Conservation (phyloP, 2,888 invertebrate species). For the Drosophila neutralis region DNA sequence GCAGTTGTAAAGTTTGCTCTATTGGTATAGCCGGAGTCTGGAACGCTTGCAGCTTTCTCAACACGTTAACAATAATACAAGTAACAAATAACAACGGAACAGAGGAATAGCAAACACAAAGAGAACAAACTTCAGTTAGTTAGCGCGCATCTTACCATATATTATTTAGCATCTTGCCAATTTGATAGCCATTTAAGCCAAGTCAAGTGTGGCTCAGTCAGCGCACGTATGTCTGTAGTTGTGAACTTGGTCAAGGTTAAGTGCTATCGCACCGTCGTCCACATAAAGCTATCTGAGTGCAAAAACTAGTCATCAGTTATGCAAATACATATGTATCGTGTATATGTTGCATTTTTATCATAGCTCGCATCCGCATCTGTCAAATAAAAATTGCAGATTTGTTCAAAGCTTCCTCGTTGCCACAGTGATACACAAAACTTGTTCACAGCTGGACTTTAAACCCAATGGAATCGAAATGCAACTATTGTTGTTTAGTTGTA, state of each 20-base stretch:
- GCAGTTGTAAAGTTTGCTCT: constrained; percentile 24
- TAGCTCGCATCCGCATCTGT: constrained; percentile 4
- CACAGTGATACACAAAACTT: constrained; percentile 1
- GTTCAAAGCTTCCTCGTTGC: constrained; percentile 1
- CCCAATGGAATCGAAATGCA: constrained; percentile 4
- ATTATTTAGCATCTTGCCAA: not conserved
- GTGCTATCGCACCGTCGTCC: not conserved
- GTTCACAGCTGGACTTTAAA: constrained; percentile 8
- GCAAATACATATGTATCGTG: not conserved
- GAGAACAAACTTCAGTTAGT: not conserved
- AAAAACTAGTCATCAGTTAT: not conserved
- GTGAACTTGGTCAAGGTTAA: constrained; percentile 29
- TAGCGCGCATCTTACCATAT: not conserved
- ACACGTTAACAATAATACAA: not conserved
- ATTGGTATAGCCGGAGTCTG: not conserved
- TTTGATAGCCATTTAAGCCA: not conserved
- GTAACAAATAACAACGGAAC: not conserved
- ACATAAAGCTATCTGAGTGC: not conserved
- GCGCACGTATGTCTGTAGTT: not conserved
- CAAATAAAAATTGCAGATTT: constrained; percentile 1
- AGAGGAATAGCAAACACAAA: not conserved
- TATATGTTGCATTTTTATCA: not conserved
- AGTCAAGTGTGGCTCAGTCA: constrained; percentile 2
- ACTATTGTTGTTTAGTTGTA: not conserved
- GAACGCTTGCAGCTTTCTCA: not conserved